Base-by-base conservation (phyloP, 1,140 invertebrate species). In the Asobara japonica region DNA sequence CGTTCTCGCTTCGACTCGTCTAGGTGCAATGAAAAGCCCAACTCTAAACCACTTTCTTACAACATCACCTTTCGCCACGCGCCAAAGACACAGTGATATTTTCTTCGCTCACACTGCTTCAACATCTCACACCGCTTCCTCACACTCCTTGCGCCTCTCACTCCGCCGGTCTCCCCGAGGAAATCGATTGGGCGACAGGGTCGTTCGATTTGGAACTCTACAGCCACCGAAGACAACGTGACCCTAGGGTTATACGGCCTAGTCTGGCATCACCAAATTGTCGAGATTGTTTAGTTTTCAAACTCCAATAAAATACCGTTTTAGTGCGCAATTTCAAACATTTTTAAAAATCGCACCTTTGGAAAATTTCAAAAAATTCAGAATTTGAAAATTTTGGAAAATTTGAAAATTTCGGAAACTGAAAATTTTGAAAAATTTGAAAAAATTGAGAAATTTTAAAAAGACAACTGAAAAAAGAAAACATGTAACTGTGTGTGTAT, bases 161-260 rank as follows among this genome's bases (percentile, higher is more conserved):
- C 4, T 48, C 65, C 69, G 74, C 68, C 64, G 71, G 71, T 78
- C 75, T 79, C 78, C 77, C 78, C 30, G 22, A 78, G 78, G 78
- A 79, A 79, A 79, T 79, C 77, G 77, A 75, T 69, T 56, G 68
- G n/a, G 65, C 66, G 51, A 30, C 20, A 0, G 31, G 65, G 0
- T 66, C 20, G 65, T 66, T 56, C 25, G 66, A 48, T 41, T 68
- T 20, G 45, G 25, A 68, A 68, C 66, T 68, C 48, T 56, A 56
- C 7, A 68, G 45, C 18, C 30, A 31, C 36, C 22, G 8, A 30
- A 22, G 29, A 68, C 27, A 51, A 56, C 66, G 66, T 68, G 66
- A 68, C 45, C 66, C 41, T 13, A 16, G 45, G 10, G 38, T 51
- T 56, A 48, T 27, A 11, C 8, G 11, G 25, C 25, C 56, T 60